Conservation (phyloP, 2,797 vertebrate species). For the Luscinia luscinia region DNA sequence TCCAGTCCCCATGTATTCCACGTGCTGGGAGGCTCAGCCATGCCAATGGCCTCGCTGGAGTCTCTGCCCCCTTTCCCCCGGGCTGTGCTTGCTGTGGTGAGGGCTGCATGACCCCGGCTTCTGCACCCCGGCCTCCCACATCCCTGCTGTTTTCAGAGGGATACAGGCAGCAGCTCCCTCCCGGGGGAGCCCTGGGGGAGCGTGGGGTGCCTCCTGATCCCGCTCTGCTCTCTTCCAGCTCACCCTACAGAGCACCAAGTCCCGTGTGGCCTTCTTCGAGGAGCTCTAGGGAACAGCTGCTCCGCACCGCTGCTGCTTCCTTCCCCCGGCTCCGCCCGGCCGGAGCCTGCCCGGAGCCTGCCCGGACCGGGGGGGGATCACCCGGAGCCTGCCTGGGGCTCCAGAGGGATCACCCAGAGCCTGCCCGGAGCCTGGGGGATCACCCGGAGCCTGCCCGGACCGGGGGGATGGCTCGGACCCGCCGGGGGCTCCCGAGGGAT, state of each 20-base stretch:
- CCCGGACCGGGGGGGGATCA: background rate
- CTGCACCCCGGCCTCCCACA: background rate
- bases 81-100: background rate
- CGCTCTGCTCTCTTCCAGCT: conserved; percentile 84
- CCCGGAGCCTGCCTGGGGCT: background rate
- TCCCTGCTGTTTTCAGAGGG: rapidly evolving
- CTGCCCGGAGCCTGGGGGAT: background rate
- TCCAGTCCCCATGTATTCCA: rapidly evolving
- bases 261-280: conserved; percentile 96
- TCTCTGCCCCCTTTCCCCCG: background rate
- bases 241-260: conserved; percentile 94
- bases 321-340: background rate
- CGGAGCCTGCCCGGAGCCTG: background rate
- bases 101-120: background rate
- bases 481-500: background rate
- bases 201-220: background rate
- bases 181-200: rapidly evolving
- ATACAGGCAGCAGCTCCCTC: background rate
- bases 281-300: conserved; percentile 83
- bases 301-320: background rate
- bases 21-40: background rate
- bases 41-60: rapidly evolving
- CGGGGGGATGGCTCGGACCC: too few relatives aligned
- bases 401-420: background rate
- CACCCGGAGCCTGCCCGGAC: too few relatives aligned